Conservation (phyloP, 2,888 invertebrate genomes). For the Drosophila affinis region DNA sequence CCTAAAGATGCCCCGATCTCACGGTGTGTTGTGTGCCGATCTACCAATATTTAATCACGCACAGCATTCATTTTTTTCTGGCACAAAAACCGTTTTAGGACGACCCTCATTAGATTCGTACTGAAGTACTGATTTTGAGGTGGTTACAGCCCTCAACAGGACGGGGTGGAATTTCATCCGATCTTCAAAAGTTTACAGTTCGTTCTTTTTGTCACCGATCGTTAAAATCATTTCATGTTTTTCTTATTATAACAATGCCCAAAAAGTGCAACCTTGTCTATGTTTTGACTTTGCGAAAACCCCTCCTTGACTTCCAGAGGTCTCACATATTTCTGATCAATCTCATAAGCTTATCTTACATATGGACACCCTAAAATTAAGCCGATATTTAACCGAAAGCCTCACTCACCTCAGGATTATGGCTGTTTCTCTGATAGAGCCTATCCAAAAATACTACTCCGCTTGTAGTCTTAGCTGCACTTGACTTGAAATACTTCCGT, state of each 20-base stretch:
- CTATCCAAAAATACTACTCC: conserved; percentile 59
- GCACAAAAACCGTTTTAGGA: too few relatives aligned
- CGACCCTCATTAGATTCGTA: too few relatives aligned
- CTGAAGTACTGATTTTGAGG: too few relatives aligned
- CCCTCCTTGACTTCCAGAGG: not conserved
- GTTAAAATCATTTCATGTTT: not conserved
- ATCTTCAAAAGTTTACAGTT: not conserved
- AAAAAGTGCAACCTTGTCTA: too few relatives aligned
- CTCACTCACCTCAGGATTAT: conserved; percentile 71
- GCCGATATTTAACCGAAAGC: too few relatives aligned
- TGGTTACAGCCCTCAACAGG: too few relatives aligned
- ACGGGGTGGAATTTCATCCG: too few relatives aligned
- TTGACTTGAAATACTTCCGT: not conserved
- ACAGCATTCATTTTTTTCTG: too few relatives aligned
- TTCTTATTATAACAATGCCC: too few relatives aligned
- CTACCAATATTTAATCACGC: too few relatives aligned
- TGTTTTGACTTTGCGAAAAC: not conserved
- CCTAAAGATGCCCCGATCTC: too few relatives aligned
- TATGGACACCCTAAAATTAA: not conserved
- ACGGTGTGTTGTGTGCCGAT: too few relatives aligned
- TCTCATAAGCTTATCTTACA: not conserved
- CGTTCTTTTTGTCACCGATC: not conserved
- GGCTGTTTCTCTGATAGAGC: conserved; percentile 52
- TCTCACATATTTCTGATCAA: not conserved
- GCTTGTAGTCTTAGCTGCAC: not conserved